phyloP scores from a whole-genome alignment of 2,113 vertebrate species.

The Uria lomvia region DNA sequence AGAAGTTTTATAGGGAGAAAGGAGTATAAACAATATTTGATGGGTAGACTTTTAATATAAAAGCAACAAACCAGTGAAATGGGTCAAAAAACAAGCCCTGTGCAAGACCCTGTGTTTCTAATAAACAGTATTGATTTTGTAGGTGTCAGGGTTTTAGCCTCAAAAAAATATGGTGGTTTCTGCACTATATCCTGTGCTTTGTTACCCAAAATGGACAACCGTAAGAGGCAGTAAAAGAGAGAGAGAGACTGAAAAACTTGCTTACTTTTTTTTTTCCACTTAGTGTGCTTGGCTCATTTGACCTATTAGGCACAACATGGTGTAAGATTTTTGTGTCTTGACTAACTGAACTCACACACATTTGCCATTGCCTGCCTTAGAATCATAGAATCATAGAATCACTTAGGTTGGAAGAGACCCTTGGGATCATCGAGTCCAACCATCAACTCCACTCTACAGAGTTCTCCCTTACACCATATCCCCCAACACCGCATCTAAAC shows the following conservation, averaged over 20 bases:
- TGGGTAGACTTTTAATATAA: background rate
- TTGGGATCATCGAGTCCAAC: too few species aligned
- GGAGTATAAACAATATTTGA: background rate
- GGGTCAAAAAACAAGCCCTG: background rate
- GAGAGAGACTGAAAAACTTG: background rate
- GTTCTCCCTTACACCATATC: too few species aligned
- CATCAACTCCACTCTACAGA: too few species aligned
- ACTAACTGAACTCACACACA: constrained; percentile 4
- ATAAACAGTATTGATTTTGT: background rate
- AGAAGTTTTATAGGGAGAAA: background rate
- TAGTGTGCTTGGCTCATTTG: constrained; percentile 30
- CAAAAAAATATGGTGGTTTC: background rate
- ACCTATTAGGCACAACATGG: constrained; percentile 14
- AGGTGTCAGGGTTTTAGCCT: background rate
- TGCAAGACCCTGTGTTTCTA: background rate
- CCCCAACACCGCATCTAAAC: too few species aligned
- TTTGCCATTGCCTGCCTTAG: background rate
- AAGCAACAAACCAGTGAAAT: background rate
- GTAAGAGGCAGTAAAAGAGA: background rate
- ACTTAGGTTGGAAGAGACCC: too few species aligned
- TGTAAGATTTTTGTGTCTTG: background rate
- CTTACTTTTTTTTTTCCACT: constrained; percentile 10
- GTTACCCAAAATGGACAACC: background rate
- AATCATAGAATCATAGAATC: too few species aligned
- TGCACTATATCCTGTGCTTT: background rate